Evolutionary conservation across 2,113 vertebrate species (phyloP).

Genomic region (Scomber scombrus): DNA sequence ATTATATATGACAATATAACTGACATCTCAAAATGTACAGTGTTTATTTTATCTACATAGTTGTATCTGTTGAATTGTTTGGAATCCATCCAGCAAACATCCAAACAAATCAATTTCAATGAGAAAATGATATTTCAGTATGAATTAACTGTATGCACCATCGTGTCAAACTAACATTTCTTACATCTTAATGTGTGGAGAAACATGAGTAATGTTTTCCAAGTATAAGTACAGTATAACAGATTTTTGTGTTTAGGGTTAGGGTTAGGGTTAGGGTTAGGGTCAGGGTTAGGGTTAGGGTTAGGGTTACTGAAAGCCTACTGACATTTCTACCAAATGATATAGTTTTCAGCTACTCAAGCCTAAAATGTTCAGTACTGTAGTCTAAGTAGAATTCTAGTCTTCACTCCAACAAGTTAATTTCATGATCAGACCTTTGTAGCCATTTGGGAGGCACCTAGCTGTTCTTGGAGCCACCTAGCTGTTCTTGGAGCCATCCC

Average conservation of each 20-base stretch:
- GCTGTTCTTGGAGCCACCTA: constrained; percentile 53
- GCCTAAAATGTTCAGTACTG: constrained; percentile 5
- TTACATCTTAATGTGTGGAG: neutral
- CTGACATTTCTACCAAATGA: neutral
- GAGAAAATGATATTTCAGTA: neutral
- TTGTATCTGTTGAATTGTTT: neutral
- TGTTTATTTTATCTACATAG: neutral
- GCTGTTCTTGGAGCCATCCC: constrained; percentile 57
- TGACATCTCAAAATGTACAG: too few relatives aligned
- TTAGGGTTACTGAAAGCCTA: constrained; percentile 2
- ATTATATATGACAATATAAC: too few relatives aligned
- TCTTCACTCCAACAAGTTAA: constrained; percentile 24
- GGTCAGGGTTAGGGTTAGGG: too few relatives aligned
- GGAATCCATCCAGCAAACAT: neutral
- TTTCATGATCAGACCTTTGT: constrained; percentile 24
- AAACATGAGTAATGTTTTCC: neutral
- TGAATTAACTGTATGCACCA: neutral
- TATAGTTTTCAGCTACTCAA: neutral
- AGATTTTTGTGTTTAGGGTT: neutral
- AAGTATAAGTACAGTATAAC: too few relatives aligned
- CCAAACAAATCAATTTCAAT: neutral
- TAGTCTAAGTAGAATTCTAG: constrained; percentile 28
- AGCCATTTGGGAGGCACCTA: constrained; percentile 38
- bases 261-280: too few relatives aligned
- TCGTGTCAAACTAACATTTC: neutral